Evolutionary conservation across 1,140 invertebrate species (phyloP).

Genomic region (Leptestheria dahalacensis): DNA sequence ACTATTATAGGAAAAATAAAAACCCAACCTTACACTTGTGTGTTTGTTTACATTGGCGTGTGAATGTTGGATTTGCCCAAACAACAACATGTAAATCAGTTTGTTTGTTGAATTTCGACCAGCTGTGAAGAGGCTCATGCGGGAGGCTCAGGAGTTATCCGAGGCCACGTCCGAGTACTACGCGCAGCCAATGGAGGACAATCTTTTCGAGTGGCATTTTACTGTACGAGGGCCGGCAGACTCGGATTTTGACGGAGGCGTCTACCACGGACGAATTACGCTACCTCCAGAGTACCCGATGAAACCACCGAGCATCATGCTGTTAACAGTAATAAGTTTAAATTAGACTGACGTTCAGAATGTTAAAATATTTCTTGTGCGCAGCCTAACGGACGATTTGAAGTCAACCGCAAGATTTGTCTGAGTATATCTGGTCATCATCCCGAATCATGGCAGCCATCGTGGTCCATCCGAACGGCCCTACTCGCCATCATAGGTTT

Average conservation of each 20-base stretch:
- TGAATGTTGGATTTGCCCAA: background rate
- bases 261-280: slow-evolving; percentile 84
- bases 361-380: slow-evolving; percentile 21
- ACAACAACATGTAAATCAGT: background rate
- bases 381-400: slow-evolving; percentile 87
- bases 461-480: slow-evolving; percentile 90
- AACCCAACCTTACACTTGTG: background rate
- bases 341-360: background rate
- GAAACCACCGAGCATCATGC: slow-evolving; percentile 91
- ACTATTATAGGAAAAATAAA: background rate
- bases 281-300: slow-evolving; percentile 80
- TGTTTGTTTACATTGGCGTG: no score
- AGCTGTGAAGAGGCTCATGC: slow-evolving; percentile 88
- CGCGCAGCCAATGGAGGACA: slow-evolving; percentile 83
- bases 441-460: slow-evolving; percentile 92
- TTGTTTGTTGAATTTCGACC: slow-evolving; percentile 19
- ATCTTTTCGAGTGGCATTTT: slow-evolving; percentile 97
- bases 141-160: slow-evolving; percentile 72
- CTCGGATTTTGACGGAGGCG: slow-evolving; percentile 73
- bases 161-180: slow-evolving; percentile 78
- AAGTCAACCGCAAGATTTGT: slow-evolving; percentile 89
- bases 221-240: slow-evolving; percentile 74
- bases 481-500: slow-evolving; percentile 83
- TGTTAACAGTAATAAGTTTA: slow-evolving; percentile 34
- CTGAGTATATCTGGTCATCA: slow-evolving; percentile 93